Evolutionary conservation across 2,888 invertebrate genomes (phyloP).

Genomic region (Luperina nickerlii): DNA sequence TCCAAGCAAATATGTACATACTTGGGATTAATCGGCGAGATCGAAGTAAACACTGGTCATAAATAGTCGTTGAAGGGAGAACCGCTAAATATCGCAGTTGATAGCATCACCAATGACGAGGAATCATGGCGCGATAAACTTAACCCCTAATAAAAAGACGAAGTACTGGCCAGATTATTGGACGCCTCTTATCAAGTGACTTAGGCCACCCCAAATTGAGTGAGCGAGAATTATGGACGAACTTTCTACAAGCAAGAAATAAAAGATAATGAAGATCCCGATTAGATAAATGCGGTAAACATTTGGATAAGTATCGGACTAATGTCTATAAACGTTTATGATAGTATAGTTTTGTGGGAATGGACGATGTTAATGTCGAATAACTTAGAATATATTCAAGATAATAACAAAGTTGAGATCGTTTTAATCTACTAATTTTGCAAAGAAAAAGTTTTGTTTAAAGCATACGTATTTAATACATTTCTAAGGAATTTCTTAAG

Average conservation of each 20-base stretch:
- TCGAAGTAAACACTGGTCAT: conserved; percentile 73
- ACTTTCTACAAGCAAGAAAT: conserved; percentile 84
- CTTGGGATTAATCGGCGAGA: conserved; percentile 70
- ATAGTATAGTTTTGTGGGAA: conserved; percentile 26
- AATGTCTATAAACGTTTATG: conserved; percentile 53
- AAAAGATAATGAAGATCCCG: conserved; percentile 87
- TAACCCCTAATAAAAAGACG: conserved; percentile 84
- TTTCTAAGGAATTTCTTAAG: neutral
- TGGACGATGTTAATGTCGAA: conserved; percentile 7
- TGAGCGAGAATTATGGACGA: conserved; percentile 87
- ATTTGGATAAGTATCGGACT: conserved; percentile 69
- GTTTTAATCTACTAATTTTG: neutral
- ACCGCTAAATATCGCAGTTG: conserved; percentile 78
- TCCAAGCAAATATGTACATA: conserved; percentile 55
- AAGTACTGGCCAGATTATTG: conserved; percentile 85
- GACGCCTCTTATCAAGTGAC: conserved; percentile 84
- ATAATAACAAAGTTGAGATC: neutral
- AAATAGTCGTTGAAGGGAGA: conserved; percentile 73
- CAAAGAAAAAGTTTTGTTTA: neutral
- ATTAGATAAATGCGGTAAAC: conserved; percentile 85
- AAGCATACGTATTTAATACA: neutral
- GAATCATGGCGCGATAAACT: conserved; percentile 84
- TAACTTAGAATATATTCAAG: neutral
- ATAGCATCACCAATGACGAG: conserved; percentile 83
- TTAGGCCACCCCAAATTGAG: conserved; percentile 86